Percentiles rank a stretch among this genome's conserved stretches.
phyloP scores from a whole-genome alignment of 1,140 invertebrate species.

The Drosophila jambulina region DNA sequence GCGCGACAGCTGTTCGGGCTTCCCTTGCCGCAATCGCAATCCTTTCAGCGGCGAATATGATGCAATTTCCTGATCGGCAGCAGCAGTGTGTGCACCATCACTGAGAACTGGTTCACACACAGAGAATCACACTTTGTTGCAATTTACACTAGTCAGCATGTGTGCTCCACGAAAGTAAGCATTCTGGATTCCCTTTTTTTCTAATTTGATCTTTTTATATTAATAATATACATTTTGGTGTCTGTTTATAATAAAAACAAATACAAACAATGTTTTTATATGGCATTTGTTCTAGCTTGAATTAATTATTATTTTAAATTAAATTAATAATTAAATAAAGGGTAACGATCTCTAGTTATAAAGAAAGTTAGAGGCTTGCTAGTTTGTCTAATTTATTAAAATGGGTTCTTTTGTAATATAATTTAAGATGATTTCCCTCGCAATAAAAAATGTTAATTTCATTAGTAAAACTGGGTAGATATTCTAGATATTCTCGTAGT shows the following conservation, averaged over 20 bases:
- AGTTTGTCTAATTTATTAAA: no score
- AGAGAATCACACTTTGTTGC: slow-evolving; percentile 15
- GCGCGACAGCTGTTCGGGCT: slow-evolving; percentile 76
- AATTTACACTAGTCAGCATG: slow-evolving; percentile 28
- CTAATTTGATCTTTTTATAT: background rate
- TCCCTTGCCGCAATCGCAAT: slow-evolving; percentile 64
- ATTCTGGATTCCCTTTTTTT: background rate
- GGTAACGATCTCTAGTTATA: no score
- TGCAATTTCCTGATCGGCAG: slow-evolving; percentile 73
- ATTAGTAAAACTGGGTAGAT: no score
- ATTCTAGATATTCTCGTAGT: no score
- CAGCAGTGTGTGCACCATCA: slow-evolving; percentile 21
- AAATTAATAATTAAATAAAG: background rate
- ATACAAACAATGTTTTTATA: background rate
- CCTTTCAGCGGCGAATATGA: slow-evolving; percentile 64
- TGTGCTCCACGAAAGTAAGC: background rate
- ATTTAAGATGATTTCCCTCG: no score
- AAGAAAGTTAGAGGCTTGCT: no score
- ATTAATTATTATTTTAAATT: background rate
- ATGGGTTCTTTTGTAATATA: no score
- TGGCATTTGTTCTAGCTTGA: background rate
- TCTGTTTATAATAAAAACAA: no score
- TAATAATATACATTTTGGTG: background rate
- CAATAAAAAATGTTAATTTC: no score
- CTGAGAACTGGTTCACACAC: slow-evolving; percentile 48